A percentile compares a stretch with the other conserved stretches of the same genome.
Evolutionary conservation across 1,140 invertebrate genomes (phyloP).

Genomic region (Cydia strobilella): DNA sequence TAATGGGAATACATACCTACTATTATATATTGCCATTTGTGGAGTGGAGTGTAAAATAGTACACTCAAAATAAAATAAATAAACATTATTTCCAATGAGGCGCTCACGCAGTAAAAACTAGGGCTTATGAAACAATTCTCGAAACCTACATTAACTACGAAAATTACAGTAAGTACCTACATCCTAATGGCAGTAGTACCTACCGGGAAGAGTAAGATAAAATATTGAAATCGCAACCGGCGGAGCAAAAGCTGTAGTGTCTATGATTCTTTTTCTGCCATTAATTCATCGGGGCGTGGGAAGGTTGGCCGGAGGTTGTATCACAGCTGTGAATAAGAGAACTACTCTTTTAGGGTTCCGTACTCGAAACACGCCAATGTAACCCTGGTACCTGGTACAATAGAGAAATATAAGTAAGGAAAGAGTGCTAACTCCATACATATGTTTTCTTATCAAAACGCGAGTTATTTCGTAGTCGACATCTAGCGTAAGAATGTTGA

Average conservation of each 20-base stretch:
- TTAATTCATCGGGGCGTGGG: slow-evolving; percentile 23
- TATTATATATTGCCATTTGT: too few relatives aligned
- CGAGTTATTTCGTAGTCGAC: too few relatives aligned
- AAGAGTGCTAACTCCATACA: too few relatives aligned
- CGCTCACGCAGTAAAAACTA: background rate
- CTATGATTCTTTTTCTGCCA: slow-evolving; percentile 25
- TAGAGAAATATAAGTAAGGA: too few relatives aligned
- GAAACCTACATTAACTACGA: background rate
- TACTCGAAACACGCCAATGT: background rate
- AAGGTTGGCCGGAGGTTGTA: background rate
- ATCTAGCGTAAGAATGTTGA: too few relatives aligned
- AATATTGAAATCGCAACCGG: slow-evolving; percentile 9
- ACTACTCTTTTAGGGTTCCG: slow-evolving; percentile 14
- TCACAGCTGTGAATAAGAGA: slow-evolving; percentile 25
- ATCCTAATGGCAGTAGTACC: background rate
- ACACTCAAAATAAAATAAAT: too few relatives aligned
- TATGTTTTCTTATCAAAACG: too few relatives aligned
- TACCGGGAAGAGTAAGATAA: background rate
- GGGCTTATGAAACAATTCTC: too few relatives aligned
- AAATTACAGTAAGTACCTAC: background rate
- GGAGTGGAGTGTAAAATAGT: too few relatives aligned
- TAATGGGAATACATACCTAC: too few relatives aligned
- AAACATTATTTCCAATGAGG: too few relatives aligned
- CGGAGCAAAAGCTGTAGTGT: slow-evolving; percentile 4
- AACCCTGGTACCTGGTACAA: too few relatives aligned